phyloP scores from a whole-genome alignment of 1,140 invertebrate genomes.

The Geopemphigus sp. region DNA sequence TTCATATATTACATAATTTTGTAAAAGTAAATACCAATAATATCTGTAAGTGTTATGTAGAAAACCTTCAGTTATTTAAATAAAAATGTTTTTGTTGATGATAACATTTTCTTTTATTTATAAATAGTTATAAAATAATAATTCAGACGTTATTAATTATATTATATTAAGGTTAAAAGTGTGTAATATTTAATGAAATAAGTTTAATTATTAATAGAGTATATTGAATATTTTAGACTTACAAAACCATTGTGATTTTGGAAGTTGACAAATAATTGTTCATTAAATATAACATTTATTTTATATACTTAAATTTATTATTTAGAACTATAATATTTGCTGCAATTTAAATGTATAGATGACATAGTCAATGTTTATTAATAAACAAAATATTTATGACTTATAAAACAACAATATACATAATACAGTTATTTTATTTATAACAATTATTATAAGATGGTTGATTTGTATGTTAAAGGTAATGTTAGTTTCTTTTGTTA shows the following conservation, averaged over 20 bases:
- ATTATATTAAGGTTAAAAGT: too few species aligned
- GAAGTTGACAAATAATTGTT: constrained; percentile 3
- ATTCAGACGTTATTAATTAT: too few species aligned
- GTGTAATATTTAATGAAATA: too few species aligned
- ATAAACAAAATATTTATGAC: background rate
- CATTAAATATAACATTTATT: background rate
- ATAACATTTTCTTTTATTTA: too few species aligned
- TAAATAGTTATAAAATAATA: too few species aligned
- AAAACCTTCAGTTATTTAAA: too few species aligned
- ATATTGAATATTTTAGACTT: background rate
- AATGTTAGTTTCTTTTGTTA: background rate
- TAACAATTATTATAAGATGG: background rate
- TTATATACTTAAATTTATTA: background rate
- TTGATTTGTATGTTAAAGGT: background rate
- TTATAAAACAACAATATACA: background rate
- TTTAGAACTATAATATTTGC: too few species aligned
- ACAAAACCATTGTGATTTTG: too few species aligned
- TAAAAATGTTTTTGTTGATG: too few species aligned
- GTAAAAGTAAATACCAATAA: too few species aligned
- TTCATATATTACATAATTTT: too few species aligned
- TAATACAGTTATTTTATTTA: background rate
- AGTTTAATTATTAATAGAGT: background rate
- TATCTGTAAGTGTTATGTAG: too few species aligned
- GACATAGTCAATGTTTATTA: background rate
- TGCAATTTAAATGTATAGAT: background rate